A percentile compares a stretch with the other conserved stretches of the same genome.
Evolutionary conservation across 2,888 invertebrate genomes (phyloP).

Genomic region (Andrena fulva): DNA sequence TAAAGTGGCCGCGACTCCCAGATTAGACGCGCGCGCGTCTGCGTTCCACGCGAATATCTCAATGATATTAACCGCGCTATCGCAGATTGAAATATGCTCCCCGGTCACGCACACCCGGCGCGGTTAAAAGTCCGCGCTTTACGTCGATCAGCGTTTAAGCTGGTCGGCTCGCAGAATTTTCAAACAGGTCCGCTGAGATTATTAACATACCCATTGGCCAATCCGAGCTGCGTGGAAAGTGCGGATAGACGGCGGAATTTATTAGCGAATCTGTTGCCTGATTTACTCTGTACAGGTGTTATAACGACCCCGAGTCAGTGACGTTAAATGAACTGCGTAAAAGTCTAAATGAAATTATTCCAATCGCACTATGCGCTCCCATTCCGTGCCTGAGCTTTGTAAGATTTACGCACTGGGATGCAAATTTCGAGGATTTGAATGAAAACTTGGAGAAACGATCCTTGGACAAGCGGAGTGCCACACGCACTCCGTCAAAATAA

Average conservation of each 20-base stretch:
- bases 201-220: constrained; percentile 19
- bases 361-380: background rate
- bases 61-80: constrained; percentile 34
- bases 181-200: constrained; percentile 10
- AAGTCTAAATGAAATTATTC: constrained; percentile 7
- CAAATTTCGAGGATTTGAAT: background rate
- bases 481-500: too few species aligned
- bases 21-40: constrained; percentile 5
- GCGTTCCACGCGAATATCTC: constrained; percentile 42
- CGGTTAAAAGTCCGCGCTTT: constrained; percentile 1
- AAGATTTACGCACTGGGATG: constrained; percentile 1
- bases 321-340: background rate
- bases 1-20: background rate
- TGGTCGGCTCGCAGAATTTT: constrained; percentile 19
- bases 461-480: background rate
- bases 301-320: background rate
- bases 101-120: constrained; percentile 33
- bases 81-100: constrained; percentile 33
- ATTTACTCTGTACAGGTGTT: constrained; percentile 2
- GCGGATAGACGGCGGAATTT: background rate
- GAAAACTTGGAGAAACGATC: background rate
- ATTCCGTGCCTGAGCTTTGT: background rate
- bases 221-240: background rate
- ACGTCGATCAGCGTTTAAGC: constrained; percentile 15
- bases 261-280: constrained; percentile 13